Evolutionary conservation across 1,140 invertebrate species (phyloP).

Genomic region (Onthophagus taurus): DNA sequence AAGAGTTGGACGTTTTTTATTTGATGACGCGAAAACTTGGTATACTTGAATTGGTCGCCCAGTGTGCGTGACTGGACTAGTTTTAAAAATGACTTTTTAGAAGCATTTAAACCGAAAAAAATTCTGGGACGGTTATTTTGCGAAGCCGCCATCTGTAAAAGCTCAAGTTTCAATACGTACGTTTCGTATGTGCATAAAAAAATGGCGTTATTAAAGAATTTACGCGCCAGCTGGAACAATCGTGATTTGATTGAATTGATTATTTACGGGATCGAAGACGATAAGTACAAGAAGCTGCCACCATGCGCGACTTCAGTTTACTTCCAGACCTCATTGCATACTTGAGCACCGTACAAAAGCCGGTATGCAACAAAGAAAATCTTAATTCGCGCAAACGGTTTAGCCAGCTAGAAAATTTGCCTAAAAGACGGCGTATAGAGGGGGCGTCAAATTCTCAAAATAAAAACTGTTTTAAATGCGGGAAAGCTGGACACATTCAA

Average conservation of each 20-base stretch:
- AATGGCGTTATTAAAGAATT: constrained; percentile 8
- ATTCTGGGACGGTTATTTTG: constrained; percentile 13
- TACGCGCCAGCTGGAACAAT: constrained; percentile 10
- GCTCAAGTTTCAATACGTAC: constrained; percentile 14
- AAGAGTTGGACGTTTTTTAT: constrained; percentile 17
- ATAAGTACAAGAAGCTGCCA: not conserved
- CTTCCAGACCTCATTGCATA: constrained; percentile 10
- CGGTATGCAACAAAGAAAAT: not conserved
- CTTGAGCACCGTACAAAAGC: not conserved
- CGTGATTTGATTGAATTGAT: constrained; percentile 15
- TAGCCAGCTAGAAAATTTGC: not conserved
- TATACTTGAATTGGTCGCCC: constrained; percentile 16
- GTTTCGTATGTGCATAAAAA: constrained; percentile 15
- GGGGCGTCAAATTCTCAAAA: no score
- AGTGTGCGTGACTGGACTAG: constrained; percentile 12
- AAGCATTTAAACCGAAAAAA: constrained; percentile 16
- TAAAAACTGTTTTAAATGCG: constrained; percentile 8
- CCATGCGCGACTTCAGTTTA: not conserved
- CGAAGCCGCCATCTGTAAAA: constrained; percentile 13
- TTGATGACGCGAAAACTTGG: constrained; percentile 9
- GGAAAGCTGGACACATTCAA: constrained; percentile 6
- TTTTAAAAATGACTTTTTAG: constrained; percentile 16
- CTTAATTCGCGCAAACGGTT: not conserved
- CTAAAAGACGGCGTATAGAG: no score
- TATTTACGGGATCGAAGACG: constrained; percentile 14